Percentiles rank a stretch among this genome's conserved stretches.
phyloP scores from a whole-genome alignment of 2,888 invertebrate genomes.

The Ferrisia virgata region DNA sequence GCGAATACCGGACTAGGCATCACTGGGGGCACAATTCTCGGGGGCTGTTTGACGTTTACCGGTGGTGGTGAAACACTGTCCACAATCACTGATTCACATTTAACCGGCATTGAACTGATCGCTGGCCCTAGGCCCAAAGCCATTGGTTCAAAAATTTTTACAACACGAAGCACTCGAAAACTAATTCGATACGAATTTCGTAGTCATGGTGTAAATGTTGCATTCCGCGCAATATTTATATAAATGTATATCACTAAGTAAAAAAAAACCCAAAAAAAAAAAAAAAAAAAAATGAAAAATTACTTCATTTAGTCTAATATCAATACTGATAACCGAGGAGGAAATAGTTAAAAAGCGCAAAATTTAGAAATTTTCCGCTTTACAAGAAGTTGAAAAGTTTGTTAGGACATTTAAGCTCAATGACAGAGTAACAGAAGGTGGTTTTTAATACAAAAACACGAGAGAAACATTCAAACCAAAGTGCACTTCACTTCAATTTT shows the following conservation, averaged over 20 bases:
- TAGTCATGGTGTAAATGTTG: background rate
- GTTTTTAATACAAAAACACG: constrained; percentile 16
- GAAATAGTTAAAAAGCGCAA: background rate
- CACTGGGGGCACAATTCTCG: constrained; percentile 52
- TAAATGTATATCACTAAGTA: background rate
- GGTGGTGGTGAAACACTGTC: constrained; percentile 36
- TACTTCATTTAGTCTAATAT: background rate
- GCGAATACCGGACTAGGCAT: constrained; percentile 77
- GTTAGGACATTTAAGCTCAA: background rate
- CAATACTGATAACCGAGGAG: background rate
- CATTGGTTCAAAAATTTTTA: constrained; percentile 50
- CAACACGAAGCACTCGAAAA: constrained; percentile 53
- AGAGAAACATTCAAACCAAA: constrained; percentile 19
- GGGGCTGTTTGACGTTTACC: constrained; percentile 40
- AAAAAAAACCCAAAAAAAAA: no score
- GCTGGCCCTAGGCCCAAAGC: constrained; percentile 47
- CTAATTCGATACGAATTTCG: background rate
- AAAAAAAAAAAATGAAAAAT: background rate
- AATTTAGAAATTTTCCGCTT: background rate
- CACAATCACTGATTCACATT: constrained; percentile 44
- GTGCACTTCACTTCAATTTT: constrained; percentile 40
- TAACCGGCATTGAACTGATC: constrained; percentile 48
- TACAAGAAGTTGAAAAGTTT: background rate
- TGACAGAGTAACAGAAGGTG: background rate
- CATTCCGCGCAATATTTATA: background rate